These are phyloP conservation scores for Aix galericulata DNA, from an alignment of 2,113 vertebrate genomes.

Conservation along the genomic window DNA sequence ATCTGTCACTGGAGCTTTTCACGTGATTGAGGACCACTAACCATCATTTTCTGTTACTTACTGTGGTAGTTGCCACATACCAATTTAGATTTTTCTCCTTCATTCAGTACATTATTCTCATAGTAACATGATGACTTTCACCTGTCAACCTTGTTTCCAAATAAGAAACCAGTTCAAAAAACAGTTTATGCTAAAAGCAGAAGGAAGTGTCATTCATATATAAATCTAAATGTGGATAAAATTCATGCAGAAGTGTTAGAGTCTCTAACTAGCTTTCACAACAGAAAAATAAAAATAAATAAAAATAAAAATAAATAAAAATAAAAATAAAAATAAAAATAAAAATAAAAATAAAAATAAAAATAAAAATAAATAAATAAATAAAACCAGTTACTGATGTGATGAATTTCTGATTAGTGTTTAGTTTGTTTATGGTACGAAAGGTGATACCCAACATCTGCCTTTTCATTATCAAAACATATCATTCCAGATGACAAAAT, in stretches of 20 bases:
- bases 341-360: too few species aligned
- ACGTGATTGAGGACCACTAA: accelerated
- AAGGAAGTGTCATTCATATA: background rate
- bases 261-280: background rate
- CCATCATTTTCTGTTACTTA: background rate
- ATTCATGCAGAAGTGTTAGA: background rate
- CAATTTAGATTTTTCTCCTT: background rate
- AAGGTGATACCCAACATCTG: background rate
- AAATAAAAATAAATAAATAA: too few species aligned
- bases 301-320: too few species aligned
- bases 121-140: background rate
- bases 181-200: background rate
- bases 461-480: background rate
- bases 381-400: background rate
- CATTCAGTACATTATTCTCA: background rate
- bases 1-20: background rate
- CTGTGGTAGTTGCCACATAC: background rate
- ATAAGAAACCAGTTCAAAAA: background rate
- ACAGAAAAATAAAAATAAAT: background rate
- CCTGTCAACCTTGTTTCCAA: background rate
- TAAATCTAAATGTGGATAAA: background rate
- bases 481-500: background rate
- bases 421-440: background rate
- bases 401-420: background rate
- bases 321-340: too few species aligned